These are phyloP conservation scores for Cloeon dipterum DNA, from an alignment of 2,888 invertebrate species.

Conservation along the genomic window DNA sequence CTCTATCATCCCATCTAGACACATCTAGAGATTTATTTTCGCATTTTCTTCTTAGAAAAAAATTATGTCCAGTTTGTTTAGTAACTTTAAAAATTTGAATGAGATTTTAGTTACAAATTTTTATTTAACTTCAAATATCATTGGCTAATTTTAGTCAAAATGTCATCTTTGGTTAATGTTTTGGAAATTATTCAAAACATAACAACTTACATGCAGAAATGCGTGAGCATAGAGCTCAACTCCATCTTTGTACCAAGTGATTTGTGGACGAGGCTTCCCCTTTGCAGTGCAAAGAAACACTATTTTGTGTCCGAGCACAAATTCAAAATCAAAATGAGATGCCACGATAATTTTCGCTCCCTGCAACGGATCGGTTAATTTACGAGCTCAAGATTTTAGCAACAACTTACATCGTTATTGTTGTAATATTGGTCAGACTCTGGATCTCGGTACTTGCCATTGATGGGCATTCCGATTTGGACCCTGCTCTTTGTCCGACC, in stretches of 20 bases:
- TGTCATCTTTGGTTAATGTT: neutral
- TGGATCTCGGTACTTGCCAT: constrained; percentile 71
- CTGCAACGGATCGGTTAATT: constrained; percentile 26
- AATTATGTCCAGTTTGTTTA: no score
- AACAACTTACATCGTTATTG: constrained; percentile 50
- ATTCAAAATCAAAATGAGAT: constrained; percentile 84
- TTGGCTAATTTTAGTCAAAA: no score
- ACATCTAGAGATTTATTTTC: no score
- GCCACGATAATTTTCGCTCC: constrained; percentile 74
- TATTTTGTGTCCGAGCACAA: constrained; percentile 82
- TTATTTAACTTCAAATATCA: no score
- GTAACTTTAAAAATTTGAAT: no score
- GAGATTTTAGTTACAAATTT: no score
- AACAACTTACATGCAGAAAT: constrained; percentile 62
- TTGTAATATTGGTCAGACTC: constrained; percentile 82
- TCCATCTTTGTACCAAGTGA: constrained; percentile 92
- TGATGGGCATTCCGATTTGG: constrained; percentile 68
- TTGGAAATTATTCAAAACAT: no score
- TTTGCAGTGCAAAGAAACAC: constrained; percentile 79
- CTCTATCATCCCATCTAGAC: no score
- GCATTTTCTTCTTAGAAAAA: no score
- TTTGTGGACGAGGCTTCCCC: constrained; percentile 72
- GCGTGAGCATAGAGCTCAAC: constrained; percentile 77
- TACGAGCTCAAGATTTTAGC: no score
- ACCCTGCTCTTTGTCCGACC: constrained; percentile 57